Evolutionary conservation across 2,888 invertebrate genomes (phyloP), one percentile per base, ranked within the genome.

Genomic region (Drosophila colorata): DNA sequence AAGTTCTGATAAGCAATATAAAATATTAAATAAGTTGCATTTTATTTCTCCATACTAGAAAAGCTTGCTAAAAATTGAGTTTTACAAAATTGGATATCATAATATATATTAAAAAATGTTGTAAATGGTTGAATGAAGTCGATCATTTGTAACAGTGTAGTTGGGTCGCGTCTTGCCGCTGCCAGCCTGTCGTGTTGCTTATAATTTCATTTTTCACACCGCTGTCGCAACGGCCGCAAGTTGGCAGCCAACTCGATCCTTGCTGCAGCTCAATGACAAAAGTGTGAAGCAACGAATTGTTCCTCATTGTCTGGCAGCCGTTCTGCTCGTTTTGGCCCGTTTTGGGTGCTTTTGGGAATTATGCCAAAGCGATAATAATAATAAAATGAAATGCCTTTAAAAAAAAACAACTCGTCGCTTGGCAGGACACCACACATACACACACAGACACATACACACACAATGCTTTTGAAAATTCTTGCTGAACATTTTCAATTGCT

Each of bases 131-230:
- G n/a, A n/a, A 37, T 18, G 14, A 11, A 8, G 11, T 35, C 6
- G 8, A 1, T 0, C 1, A 16, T 37, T 56, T 56, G 1, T 37
- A 7, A 2, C 16, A 18, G 66, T 63, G 65, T 20, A 55, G 2
- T 8, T 8, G 20, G 9, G 40, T 16, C 44, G 28, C 37, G 28
- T n/a, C 14, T 23, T 43, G 28, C 13, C 16, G 49, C 35, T 43
- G 64, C 16, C 69, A 18, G 66, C n/a, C 66, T 58, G 69, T 72
- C 80, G 55, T 58, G 64, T 78, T 86, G 87, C 70, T 86, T 82
- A 88, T 88, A 88, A 89, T 86, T 86, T 89, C 78, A 89, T 89
- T 88, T 88, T 89, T 86, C 87, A 86, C 87, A 88, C 84, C 83
- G 75, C 69, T 80, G 80, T 77, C 67, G 67, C 64, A 60, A 79